Conservation (phyloP, 2,888 invertebrate genomes). For the Lithophane ornitopus region DNA sequence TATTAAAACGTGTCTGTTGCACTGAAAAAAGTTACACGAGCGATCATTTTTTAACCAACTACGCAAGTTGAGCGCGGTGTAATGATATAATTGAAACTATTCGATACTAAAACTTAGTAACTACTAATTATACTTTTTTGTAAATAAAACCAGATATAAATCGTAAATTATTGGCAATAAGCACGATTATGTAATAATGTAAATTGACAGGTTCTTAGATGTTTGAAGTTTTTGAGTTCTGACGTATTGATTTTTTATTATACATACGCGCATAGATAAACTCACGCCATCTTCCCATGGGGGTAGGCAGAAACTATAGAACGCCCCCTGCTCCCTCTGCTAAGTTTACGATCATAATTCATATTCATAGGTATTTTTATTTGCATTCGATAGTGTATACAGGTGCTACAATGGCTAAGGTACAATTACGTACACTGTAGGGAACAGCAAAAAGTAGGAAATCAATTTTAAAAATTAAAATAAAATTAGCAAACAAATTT, state of each 20-base stretch:
- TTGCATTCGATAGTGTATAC: no score
- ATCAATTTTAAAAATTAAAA: no score
- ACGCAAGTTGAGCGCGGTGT: conserved; percentile 8
- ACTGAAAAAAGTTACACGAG: not conserved
- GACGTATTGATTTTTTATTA: not conserved
- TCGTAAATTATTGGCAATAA: conserved; percentile 3
- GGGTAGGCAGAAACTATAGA: no score
- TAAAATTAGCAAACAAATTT: no score
- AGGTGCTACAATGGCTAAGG: no score
- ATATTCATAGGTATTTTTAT: no score
- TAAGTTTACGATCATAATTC: no score
- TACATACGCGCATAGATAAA: no score
- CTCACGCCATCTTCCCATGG: no score
- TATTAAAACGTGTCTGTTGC: not conserved
- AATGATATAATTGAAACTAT: conserved; percentile 23
- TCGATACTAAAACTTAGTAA: conserved; percentile 10
- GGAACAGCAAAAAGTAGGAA: no score
- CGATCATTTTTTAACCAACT: conserved; percentile 16
- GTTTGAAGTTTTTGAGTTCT: not conserved
- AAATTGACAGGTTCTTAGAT: not conserved
- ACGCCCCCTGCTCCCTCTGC: no score
- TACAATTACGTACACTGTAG: no score
- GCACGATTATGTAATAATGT: not conserved
- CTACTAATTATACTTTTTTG: conserved; percentile 9
- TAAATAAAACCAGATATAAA: not conserved